These are phyloP conservation scores for Iguana delicatissima DNA, from an alignment of 2,797 vertebrate species.

Conservation along the genomic window DNA sequence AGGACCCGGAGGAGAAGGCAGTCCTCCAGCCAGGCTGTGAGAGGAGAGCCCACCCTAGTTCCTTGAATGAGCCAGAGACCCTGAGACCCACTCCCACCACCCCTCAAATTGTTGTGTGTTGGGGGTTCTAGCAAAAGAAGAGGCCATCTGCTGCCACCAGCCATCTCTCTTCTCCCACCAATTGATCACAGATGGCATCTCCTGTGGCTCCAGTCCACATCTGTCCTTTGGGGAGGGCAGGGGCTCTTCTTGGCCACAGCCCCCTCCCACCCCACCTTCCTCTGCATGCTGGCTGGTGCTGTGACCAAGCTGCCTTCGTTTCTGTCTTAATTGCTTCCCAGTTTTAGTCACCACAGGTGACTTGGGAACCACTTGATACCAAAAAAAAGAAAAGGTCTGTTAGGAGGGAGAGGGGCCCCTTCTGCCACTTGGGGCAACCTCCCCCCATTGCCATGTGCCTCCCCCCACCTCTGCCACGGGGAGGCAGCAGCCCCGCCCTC, in stretches of 20 bases:
- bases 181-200: neutral
- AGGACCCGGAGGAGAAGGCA: neutral
- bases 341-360: neutral
- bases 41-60: too few species aligned
- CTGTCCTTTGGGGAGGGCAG: neutral
- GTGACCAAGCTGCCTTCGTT: neutral
- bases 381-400: neutral
- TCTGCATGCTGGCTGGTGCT: neutral
- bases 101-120: too few species aligned
- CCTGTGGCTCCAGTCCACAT: neutral
- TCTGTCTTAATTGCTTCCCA: neutral
- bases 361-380: conserved; percentile 4
- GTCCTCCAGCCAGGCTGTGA: neutral
- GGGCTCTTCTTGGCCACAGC: neutral
- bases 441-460: neutral
- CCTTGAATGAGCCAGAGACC: too few species aligned
- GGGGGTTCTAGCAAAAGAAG: neutral
- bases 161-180: too few species aligned
- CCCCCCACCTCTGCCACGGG: too few species aligned
- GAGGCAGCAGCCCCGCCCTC: too few species aligned
- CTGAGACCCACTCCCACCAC: too few species aligned
- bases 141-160: neutral
- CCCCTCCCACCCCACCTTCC: neutral
- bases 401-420: too few species aligned
- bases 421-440: neutral